Conservation (phyloP, 2,888 invertebrate species). For the Polymixis flavicincta region DNA sequence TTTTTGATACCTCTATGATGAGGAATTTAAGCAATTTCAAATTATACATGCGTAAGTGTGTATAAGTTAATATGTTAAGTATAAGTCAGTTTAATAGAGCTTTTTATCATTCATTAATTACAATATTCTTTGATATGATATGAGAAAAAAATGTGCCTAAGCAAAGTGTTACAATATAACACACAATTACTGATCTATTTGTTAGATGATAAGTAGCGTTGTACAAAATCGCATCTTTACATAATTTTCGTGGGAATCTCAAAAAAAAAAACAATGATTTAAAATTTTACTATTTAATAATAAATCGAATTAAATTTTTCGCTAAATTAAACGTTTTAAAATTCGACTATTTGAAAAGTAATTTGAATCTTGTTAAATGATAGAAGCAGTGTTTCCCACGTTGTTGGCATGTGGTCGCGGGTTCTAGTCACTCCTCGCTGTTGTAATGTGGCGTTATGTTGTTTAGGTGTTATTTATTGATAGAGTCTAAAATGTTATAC, state of each 20-base stretch:
- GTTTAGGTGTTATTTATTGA: constrained; percentile 79
- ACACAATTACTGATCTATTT: constrained; percentile 62
- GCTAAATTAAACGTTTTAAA: constrained; percentile 47
- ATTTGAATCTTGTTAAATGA: constrained; percentile 60
- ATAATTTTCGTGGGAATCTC: constrained; percentile 54
- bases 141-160: constrained; percentile 82
- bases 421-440: constrained; percentile 81
- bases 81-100: constrained; percentile 55
- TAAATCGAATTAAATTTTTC: constrained; percentile 40
- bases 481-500: constrained; percentile 84
- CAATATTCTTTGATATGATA: constrained; percentile 65
- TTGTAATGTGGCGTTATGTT: constrained; percentile 83
- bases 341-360: constrained; percentile 48
- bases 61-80: constrained; percentile 30
- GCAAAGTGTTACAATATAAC: constrained; percentile 71
- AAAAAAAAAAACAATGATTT: constrained; percentile 34
- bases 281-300: constrained; percentile 46
- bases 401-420: constrained; percentile 57
- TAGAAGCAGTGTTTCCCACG: constrained; percentile 61
- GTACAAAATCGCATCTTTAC: constrained; percentile 60
- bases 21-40: constrained; percentile 43
- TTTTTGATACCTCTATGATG: constrained; percentile 44
- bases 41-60: constrained; percentile 23
- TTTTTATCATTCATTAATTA: constrained; percentile 60
- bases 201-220: constrained; percentile 62